These are phyloP conservation scores for Hirtodrosophila duncani DNA, from an alignment of 2,888 invertebrate species.

Conservation along the genomic window DNA sequence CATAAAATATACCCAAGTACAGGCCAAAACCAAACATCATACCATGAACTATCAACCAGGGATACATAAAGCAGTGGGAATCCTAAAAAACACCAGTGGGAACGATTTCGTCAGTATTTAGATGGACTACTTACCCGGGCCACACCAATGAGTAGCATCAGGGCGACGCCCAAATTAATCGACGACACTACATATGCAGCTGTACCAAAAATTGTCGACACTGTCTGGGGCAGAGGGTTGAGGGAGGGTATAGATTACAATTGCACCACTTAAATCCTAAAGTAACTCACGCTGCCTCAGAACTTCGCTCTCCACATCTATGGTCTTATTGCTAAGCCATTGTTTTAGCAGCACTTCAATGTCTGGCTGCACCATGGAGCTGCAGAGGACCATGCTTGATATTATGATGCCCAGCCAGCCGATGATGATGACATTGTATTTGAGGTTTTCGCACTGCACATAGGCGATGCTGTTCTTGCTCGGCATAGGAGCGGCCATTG, in stretches of 20 bases:
- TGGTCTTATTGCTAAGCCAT: slow-evolving; percentile 14
- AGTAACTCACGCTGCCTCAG: slow-evolving; percentile 44
- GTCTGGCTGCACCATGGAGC: slow-evolving; percentile 40
- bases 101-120: too few relatives aligned
- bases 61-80: slow-evolving; percentile 38
- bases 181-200: slow-evolving; percentile 46
- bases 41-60: slow-evolving; percentile 55
- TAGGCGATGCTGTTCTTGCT: slow-evolving; percentile 38
- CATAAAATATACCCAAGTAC: slow-evolving; percentile 45
- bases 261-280: neutral
- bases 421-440: slow-evolving; percentile 45
- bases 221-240: too few relatives aligned
- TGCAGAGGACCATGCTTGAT: slow-evolving; percentile 36
- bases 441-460: slow-evolving; percentile 39
- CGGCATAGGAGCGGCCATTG: too few relatives aligned
- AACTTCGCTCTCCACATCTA: slow-evolving; percentile 30
- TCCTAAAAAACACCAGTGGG: too few relatives aligned
- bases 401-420: slow-evolving; percentile 56
- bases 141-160: slow-evolving; percentile 52
- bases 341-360: slow-evolving; percentile 29
- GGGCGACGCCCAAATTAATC: slow-evolving; percentile 47
- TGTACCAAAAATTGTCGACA: slow-evolving; percentile 38
- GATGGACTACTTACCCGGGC: slow-evolving; percentile 48
- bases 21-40: slow-evolving; percentile 42
- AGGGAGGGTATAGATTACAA: too few relatives aligned